Evolutionary conservation across 2,797 vertebrate species (phyloP).

Genomic region (Aldrovandia affinis): DNA sequence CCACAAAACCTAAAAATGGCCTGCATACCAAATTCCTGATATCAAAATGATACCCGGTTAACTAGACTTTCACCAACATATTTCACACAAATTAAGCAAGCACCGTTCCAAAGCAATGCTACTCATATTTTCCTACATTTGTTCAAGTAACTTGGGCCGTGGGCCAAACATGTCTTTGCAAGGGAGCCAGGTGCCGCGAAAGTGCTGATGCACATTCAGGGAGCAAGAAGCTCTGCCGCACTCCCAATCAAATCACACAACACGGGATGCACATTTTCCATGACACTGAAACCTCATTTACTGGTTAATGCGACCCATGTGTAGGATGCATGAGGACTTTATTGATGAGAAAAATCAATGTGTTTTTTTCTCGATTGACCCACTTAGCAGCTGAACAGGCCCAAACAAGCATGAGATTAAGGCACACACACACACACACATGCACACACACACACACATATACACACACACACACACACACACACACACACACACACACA

Average conservation of each 20-base stretch:
- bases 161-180: conserved; percentile 57
- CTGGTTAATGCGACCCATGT: conserved; percentile 29
- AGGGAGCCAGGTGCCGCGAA: conserved; percentile 46
- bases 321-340: conserved; percentile 32
- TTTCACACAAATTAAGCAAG: too few species aligned
- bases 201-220: conserved; percentile 58
- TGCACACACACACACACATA: not conserved
- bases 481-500: not conserved
- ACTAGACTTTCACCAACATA: too few species aligned
- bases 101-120: too few species aligned
- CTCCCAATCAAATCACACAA: conserved; percentile 37
- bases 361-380: conserved; percentile 47
- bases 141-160: too few species aligned
- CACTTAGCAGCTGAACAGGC: conserved; percentile 16
- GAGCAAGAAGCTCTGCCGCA: conserved; percentile 51
- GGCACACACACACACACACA: not conserved
- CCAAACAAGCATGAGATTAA: not conserved
- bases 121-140: too few species aligned
- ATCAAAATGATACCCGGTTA: too few species aligned
- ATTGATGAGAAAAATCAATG: conserved; percentile 53
- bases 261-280: conserved; percentile 32
- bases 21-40: too few species aligned
- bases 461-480: not conserved
- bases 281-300: conserved; percentile 26
- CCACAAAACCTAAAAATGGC: too few species aligned